phyloP scores from a whole-genome alignment of 2,888 invertebrate species.

The Andricus quercusramuli region DNA sequence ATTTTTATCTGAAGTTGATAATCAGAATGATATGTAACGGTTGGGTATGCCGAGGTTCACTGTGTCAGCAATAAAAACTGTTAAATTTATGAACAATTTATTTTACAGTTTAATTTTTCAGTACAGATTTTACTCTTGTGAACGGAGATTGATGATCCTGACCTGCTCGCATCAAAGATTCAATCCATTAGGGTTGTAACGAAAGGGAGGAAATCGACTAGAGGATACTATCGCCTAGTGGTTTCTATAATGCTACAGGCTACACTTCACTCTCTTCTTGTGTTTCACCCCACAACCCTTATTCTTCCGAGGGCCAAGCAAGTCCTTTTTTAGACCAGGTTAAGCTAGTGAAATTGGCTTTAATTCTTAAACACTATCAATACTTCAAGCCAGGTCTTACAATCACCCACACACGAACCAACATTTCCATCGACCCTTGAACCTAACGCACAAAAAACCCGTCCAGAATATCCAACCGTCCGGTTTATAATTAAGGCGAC shows the following conservation, averaged over 20 bases:
- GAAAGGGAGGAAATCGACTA: background rate
- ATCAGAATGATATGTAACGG: too few relatives aligned
- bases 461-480: background rate
- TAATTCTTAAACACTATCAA: conserved; percentile 70
- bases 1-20: too few relatives aligned
- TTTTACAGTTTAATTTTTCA: background rate
- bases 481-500: conserved; percentile 24
- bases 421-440: conserved; percentile 20
- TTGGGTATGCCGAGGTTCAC: too few relatives aligned
- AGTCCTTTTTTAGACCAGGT: conserved; percentile 55
- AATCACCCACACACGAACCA: conserved; percentile 44
- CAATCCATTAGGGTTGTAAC: conserved; percentile 64
- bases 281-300: conserved; percentile 47
- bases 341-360: conserved; percentile 70
- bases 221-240: conserved; percentile 47
- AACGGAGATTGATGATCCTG: conserved; percentile 64
- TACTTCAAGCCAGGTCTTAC: conserved; percentile 61
- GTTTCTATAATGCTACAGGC: conserved; percentile 50
- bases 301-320: conserved; percentile 46
- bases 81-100: background rate
- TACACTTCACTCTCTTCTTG: conserved; percentile 51
- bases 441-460: background rate
- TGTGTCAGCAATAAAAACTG: too few relatives aligned
- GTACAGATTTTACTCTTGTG: background rate
- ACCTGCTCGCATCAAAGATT: conserved; percentile 68